Evolutionary conservation across 2,797 vertebrate species (phyloP).

Genomic region (Sparus aurata): DNA sequence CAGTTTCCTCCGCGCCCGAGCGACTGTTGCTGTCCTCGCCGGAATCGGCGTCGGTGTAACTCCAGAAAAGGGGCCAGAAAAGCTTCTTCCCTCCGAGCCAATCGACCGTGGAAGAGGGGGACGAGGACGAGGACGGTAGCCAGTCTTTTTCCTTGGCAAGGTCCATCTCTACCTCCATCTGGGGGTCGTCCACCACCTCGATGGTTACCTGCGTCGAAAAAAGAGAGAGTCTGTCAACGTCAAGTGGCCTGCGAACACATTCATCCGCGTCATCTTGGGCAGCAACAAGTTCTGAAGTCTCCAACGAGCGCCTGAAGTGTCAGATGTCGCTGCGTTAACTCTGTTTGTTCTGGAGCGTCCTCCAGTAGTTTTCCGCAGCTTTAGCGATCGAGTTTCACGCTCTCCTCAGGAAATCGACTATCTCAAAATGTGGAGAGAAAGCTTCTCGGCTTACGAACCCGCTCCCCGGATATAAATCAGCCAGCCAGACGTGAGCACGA

Average conservation of each 20-base stretch:
- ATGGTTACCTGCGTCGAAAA: slow-evolving; percentile 88
- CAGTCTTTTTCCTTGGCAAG: slow-evolving; percentile 89
- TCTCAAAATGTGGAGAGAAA: slow-evolving; percentile 42
- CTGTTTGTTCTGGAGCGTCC: background rate
- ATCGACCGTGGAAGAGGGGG: slow-evolving; percentile 83
- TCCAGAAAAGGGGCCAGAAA: slow-evolving; percentile 95
- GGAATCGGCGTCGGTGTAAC: slow-evolving; percentile 87
- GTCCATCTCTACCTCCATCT: slow-evolving; percentile 93
- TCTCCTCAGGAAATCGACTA: slow-evolving; percentile 47
- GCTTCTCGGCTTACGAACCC: slow-evolving; percentile 33
- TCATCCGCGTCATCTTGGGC: background rate
- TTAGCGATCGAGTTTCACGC: slow-evolving; percentile 23
- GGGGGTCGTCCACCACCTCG: slow-evolving; percentile 91
- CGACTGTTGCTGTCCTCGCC: slow-evolving; percentile 82
- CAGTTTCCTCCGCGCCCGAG: slow-evolving; percentile 80
- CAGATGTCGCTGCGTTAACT: background rate
- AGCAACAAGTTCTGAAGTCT: background rate
- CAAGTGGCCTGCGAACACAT: background rate
- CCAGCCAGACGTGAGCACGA: slow-evolving; percentile 68
- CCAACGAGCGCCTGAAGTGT: background rate
- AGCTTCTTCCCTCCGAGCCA: slow-evolving; percentile 90
- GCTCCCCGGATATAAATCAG: slow-evolving; percentile 50
- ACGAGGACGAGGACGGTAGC: slow-evolving; percentile 83
- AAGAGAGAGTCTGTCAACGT: background rate
- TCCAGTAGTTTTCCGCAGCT: slow-evolving; percentile 9